phyloP scores from a whole-genome alignment of 2,113 vertebrate genomes.

The Planiliza haematocheilus region DNA sequence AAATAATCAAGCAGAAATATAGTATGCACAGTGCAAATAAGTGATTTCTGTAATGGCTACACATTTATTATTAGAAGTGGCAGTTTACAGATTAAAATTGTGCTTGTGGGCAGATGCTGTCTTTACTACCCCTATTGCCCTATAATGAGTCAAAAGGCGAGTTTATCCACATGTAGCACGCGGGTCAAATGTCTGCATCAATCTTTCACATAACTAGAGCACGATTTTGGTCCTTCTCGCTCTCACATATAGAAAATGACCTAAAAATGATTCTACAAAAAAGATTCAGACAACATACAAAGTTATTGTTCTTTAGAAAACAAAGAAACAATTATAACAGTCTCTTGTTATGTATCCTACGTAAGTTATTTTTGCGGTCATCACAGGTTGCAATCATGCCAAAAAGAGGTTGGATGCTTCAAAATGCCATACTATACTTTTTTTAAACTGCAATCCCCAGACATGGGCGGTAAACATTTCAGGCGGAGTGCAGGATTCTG shows the following conservation, averaged over 20 bases:
- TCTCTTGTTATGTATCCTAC: conserved; percentile 80
- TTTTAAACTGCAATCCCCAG: conserved; percentile 72
- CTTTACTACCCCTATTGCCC: conserved; percentile 62
- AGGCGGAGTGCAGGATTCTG: conserved; percentile 60
- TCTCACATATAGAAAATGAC: conserved; percentile 81
- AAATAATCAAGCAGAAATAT: conserved; percentile 41
- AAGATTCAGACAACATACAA: conserved; percentile 80
- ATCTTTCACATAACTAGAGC: conserved; percentile 43
- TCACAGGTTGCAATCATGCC: conserved; percentile 77
- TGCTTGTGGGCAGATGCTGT: conserved; percentile 52
- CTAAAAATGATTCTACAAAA: conserved; percentile 83
- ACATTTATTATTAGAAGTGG: conserved; percentile 37
- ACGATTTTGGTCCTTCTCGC: conserved; percentile 84
- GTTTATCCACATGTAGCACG: conserved; percentile 43
- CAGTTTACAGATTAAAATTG: conserved; percentile 59
- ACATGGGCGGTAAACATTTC: conserved; percentile 70
- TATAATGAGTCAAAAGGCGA: conserved; percentile 50
- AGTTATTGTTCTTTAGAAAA: conserved; percentile 85
- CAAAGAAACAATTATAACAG: conserved; percentile 85
- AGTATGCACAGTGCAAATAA: conserved; percentile 37
- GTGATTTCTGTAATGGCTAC: conserved; percentile 40
- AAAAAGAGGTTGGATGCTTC: conserved; percentile 64
- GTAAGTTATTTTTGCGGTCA: conserved; percentile 77
- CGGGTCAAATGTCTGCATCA: conserved; percentile 40
- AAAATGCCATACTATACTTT: conserved; percentile 77